Conservation (phyloP, 1,140 invertebrate species). For the Drosophila pachea region DNA sequence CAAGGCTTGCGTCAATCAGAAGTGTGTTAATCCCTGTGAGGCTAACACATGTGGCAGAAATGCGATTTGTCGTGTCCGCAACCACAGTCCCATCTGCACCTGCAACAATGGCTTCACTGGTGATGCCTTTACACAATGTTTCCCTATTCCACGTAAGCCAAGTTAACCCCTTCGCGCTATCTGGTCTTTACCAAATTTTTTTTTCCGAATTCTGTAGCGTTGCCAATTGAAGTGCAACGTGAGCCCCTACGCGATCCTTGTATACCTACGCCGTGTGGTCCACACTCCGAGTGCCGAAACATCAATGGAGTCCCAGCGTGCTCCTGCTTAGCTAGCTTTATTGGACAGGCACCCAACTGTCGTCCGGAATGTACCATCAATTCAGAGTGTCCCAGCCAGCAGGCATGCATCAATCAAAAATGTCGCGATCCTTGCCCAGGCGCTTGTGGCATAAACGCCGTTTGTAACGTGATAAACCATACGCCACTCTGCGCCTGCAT, state of each 20-base stretch:
- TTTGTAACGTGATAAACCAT: constrained; percentile 85
- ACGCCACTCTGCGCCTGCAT: constrained; percentile 84
- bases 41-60: constrained; percentile 85
- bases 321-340: constrained; percentile 86
- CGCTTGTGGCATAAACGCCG: constrained; percentile 88
- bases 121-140: constrained; percentile 84
- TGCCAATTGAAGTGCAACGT: constrained; percentile 83
- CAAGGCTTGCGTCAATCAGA: constrained; percentile 85
- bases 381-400: constrained; percentile 88
- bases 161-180: not conserved
- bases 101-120: constrained; percentile 83
- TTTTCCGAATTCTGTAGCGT: constrained; percentile 80
- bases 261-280: constrained; percentile 88
- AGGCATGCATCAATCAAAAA: constrained; percentile 88
- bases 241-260: constrained; percentile 84
- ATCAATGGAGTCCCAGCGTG: constrained; percentile 86
- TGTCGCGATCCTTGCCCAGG: constrained; percentile 91
- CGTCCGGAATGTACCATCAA: constrained; percentile 90
- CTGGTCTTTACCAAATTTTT: not conserved
- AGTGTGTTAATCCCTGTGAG: constrained; percentile 84
- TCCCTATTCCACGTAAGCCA: constrained; percentile 82
- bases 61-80: constrained; percentile 86
- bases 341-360: constrained; percentile 89
- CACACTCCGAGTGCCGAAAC: constrained; percentile 88
- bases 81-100: constrained; percentile 86